Evolutionary conservation across 2,113 vertebrate genomes (phyloP), one percentile per base, ranked within the genome.

Genomic region (Antechinus stuartii): DNA sequence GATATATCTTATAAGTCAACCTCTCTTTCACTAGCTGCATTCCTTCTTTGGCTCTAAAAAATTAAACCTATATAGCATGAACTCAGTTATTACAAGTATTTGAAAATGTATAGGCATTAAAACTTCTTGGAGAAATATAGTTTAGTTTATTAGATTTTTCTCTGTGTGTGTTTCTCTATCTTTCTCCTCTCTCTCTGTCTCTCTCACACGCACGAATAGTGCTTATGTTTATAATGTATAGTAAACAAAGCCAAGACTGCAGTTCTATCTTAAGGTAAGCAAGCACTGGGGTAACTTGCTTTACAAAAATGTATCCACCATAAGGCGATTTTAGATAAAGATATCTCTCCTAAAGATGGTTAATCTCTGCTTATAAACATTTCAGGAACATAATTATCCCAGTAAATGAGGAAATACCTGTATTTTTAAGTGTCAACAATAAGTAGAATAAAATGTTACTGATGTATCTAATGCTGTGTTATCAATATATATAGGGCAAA

Each of bases 51-150:
- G 25, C 2, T n/a, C 22, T 94, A 50, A 54, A 22, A 90, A 93
- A 93, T 93, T 35, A 47, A 94, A 91, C 56, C 30, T 93, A 2
- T 53, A n/a, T n/a, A 35, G 12, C 19, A 91, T 90, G 55, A 84
- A 91, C 52, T 92, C 90, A 84, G 46, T 54, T 96, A 93, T 52
- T 90, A 94, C 53, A 26, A 84, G 50, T 94, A 90, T 76, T 90
- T 94, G 56, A 95, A 96, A 91, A 90, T 91, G 35, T 26, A 61
- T n/a, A 14, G 16, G n/a, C 14, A n/a, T 84, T 84, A 23, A 42
- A 42, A 42, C n/a, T 84, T 23, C 68, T 84, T 84, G n/a, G 68
- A 84, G n/a, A 84, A 84, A 84, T 84, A 42, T 84, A 84, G n/a
- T 84, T 84, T 49, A 61, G 27, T 61, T 30, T 61, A 61, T 30